Evolutionary conservation across 37 sponge, comb jelly and placozoan genomes (phyloP), one percentile per base, ranked within the genome.

Genomic region (Chondrosia reniformis): DNA sequence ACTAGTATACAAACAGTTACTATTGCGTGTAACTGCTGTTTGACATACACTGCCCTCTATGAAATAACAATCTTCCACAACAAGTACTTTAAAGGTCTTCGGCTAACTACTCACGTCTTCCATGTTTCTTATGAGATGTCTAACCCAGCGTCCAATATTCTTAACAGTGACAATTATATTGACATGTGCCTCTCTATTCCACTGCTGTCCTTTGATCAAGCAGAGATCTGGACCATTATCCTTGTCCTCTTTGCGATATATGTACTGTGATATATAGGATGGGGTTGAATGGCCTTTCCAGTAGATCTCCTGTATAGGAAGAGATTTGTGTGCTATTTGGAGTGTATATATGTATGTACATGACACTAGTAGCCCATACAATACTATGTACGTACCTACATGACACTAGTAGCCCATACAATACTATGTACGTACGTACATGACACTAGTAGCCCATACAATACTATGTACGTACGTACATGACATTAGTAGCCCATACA

Each of bases 41-140:
- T n/a, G n/a, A n/a, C n/a, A n/a, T n/a, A n/a, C n/a, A n/a, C n/a
- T n/a, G n/a, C n/a, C n/a, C n/a, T n/a, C n/a, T n/a, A n/a, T n/a
- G n/a, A n/a, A n/a, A n/a, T n/a, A n/a, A n/a, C n/a, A n/a, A n/a
- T n/a, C n/a, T n/a, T n/a, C n/a, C n/a, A n/a, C n/a, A n/a, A n/a
- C n/a, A n/a, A n/a, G n/a, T n/a, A n/a, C n/a, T n/a, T n/a, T n/a
- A n/a, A n/a, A n/a, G n/a, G n/a, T n/a, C n/a, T n/a, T n/a, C n/a
- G n/a, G n/a, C 10, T 10, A 49, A 49, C 52, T 30, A 67, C 89
- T 84, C 54, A 88, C 89, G 38, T 88, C 74, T 39, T 85, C 90
- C 86, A 89, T 65, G 67, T 89, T 89, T 19, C 84, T 67, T 17
- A 89, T 85, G 49, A 89, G 83, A 81, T 89, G 86, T 21, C 43